Evolutionary conservation across 2,888 invertebrate genomes (phyloP).

Genomic region (Abrostola tripartita): DNA sequence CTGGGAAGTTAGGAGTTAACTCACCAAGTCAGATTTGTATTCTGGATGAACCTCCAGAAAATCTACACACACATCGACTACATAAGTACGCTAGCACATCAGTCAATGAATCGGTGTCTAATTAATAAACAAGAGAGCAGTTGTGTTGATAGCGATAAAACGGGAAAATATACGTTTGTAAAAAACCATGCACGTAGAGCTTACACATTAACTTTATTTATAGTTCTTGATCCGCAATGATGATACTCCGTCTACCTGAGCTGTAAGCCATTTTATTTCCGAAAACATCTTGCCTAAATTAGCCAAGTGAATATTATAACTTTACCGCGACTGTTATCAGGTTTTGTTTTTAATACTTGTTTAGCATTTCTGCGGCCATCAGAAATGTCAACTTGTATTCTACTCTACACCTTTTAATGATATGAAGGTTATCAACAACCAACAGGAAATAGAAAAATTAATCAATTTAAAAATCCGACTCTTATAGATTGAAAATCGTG

Average conservation of each 20-base stretch:
- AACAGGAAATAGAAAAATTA: background rate
- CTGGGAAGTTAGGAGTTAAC: too few relatives aligned
- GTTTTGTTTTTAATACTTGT: background rate
- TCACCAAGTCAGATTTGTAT: background rate
- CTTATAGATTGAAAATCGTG: too few relatives aligned
- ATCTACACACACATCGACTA: background rate
- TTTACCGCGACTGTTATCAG: background rate
- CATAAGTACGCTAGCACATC: constrained; percentile 14
- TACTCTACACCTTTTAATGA: background rate
- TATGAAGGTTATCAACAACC: background rate
- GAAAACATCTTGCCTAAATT: background rate
- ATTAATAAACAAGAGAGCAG: constrained; percentile 43
- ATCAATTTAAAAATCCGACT: too few relatives aligned
- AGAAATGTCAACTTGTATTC: background rate
- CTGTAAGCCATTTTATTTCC: background rate
- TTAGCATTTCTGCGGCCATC: background rate
- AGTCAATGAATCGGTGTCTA: constrained; percentile 34
- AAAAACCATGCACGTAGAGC: constrained; percentile 12
- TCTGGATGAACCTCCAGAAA: background rate
- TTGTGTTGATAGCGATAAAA: constrained; percentile 41
- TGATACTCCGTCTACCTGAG: constrained; percentile 11
- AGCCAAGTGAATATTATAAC: background rate
- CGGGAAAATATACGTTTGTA: constrained; percentile 20
- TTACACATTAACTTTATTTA: constrained; percentile 17
- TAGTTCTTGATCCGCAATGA: constrained; percentile 15